Base-by-base conservation (phyloP, 2,888 invertebrate species). In the Caenorhabditis sp. region DNA sequence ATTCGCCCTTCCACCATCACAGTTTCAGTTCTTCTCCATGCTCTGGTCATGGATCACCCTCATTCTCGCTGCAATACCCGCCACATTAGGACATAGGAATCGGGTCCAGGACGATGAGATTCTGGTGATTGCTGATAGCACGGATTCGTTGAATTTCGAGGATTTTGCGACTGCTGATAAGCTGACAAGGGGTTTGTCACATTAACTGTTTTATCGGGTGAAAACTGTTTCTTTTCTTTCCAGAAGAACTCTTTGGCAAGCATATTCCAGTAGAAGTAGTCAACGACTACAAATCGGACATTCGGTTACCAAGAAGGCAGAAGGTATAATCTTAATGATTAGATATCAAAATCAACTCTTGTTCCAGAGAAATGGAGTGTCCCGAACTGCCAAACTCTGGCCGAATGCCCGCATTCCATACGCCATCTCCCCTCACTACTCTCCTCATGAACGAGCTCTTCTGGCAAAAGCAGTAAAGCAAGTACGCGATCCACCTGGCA, bases 371-470 rank as follows among this genome's bases (percentile, higher is more conserved):
- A 91, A 91, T 51, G 91, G 91, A 11, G 91, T 91, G 9, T 90
- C 90, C 15, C 77, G 91, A 58, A 68, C 88, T 22, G 87, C 89
- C 9, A 91, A 91, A 56, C 80, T 91, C 44, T 92, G 92, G 92
- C 91, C 92, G 0, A 85, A 85, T 28, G 92, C 89, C 6, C 60
- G 88, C 35, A 92, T 92, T 32, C 92, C 92, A 0, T 92, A 92
- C 61, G 89, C 90, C 1, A 88, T 92, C 26, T 91, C 91, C 6
- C 85, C 89, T 0, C 89, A 90, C 64, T 92, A 90, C 83, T 85
- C 86, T 1, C 82, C 89, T 8, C 89, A 90, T 55, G 92, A 92
- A 70, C 76, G 92, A 22, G 92, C 92, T 11, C 85, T 92, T 40
- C 80, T 92, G 26, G 92, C 92, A 0, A 83, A 90, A 47, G 91